Percentiles rank a stretch among this genome's conserved stretches.
Conservation (phyloP, 2,113 vertebrate genomes). For the Catharus minimus region DNA sequence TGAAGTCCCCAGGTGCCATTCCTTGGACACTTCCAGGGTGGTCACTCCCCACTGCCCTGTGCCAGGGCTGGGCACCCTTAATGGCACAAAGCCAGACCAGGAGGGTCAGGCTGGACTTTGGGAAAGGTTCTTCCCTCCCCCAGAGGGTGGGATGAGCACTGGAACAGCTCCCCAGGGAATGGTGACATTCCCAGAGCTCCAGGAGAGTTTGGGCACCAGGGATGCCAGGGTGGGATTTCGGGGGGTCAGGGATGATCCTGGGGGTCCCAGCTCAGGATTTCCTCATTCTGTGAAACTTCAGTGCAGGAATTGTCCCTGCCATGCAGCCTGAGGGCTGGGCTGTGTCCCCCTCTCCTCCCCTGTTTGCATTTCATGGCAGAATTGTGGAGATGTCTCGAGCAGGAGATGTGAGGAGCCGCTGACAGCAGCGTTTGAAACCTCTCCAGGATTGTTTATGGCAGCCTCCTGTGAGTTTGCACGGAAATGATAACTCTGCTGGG, state of each 20-base stretch:
- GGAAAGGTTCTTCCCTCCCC: background rate
- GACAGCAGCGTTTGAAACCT: background rate
- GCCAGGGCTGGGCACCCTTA: background rate
- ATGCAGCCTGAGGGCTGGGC: rapidly evolving
- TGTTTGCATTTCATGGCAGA: rapidly evolving
- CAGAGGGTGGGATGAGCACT: background rate
- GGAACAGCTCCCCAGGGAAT: background rate
- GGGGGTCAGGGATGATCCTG: background rate
- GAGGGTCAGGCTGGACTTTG: rapidly evolving
- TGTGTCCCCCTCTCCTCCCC: rapidly evolving
- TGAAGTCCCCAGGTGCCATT: background rate
- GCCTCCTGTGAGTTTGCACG: background rate
- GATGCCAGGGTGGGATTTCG: background rate
- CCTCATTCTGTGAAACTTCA: background rate
- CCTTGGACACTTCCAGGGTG: background rate
- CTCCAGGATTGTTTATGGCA: background rate
- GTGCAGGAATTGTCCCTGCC: background rate
- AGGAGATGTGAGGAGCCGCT: background rate
- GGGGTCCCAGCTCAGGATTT: background rate
- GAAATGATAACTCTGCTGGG: background rate
- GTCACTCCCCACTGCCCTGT: background rate
- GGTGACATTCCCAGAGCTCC: background rate
- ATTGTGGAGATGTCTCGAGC: rapidly evolving
- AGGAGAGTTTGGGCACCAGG: background rate
- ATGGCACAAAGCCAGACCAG: background rate